These are phyloP conservation scores for Poecilia picta DNA, from an alignment of 2,797 vertebrate genomes.

Conservation along the genomic window DNA sequence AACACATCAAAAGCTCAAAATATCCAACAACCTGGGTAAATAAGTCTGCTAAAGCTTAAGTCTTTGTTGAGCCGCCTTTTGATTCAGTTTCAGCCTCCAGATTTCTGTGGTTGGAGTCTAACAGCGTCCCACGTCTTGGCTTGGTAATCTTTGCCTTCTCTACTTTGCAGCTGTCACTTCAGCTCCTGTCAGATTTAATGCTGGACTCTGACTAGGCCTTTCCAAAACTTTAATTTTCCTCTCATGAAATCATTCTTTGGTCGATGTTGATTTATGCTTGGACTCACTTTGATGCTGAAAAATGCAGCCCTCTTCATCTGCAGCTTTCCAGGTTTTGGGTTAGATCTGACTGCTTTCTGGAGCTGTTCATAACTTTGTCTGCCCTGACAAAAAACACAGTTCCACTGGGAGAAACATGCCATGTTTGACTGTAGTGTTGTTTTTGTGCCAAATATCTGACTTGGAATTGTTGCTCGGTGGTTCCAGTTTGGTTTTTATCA, in stretches of 20 bases:
- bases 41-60: background rate
- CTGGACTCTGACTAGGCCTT: background rate
- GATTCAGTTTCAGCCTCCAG: background rate
- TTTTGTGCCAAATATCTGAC: background rate
- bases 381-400: background rate
- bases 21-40: background rate
- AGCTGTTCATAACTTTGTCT: background rate
- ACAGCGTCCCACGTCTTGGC: background rate
- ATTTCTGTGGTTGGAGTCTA: constrained; percentile 1
- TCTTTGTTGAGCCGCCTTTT: background rate
- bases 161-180: constrained; percentile 4
- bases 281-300: background rate
- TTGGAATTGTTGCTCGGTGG: background rate
- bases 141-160: constrained; percentile 1
- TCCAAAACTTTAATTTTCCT: background rate
- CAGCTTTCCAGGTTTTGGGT: background rate
- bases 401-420: background rate
- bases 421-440: background rate
- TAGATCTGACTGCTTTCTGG: background rate
- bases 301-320: background rate
- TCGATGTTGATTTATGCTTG: background rate
- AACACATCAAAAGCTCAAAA: background rate
- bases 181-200: constrained; percentile 2
- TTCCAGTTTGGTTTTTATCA: background rate
- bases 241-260: constrained; percentile 4